A percentile compares a stretch with the other conserved stretches of the same genome.
Conservation (phyloP, 2,113 vertebrate genomes). For the Burhinus oedicnemus region DNA sequence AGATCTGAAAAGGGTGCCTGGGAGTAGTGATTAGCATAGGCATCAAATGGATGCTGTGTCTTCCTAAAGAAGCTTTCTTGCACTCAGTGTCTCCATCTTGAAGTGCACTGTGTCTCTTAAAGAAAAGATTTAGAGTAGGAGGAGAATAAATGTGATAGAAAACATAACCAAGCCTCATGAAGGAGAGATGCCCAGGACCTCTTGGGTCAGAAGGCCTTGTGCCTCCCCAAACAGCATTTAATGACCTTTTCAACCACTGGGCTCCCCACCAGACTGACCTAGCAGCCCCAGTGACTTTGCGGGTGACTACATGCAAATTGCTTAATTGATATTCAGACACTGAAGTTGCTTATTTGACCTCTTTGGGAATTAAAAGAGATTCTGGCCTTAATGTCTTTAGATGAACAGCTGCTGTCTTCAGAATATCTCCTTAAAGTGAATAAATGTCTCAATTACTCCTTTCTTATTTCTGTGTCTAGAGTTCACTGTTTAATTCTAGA, state of each 20-base stretch:
- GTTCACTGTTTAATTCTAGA: slow-evolving; percentile 16
- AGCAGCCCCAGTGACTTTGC: not conserved
- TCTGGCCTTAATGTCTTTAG: not conserved
- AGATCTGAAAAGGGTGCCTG: not conserved
- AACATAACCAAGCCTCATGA: not conserved
- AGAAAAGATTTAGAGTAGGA: not conserved
- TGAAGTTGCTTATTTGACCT: not conserved
- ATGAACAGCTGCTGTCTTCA: slow-evolving; percentile 2
- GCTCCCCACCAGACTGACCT: not conserved
- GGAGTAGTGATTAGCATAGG: not conserved
- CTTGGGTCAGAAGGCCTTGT: not conserved
- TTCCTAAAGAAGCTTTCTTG: not conserved
- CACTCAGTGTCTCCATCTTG: not conserved
- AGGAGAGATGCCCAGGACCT: not conserved
- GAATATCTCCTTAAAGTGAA: not conserved
- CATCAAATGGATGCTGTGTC: not conserved
- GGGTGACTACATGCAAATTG: not conserved
- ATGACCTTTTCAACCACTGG: not conserved
- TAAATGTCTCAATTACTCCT: not conserved
- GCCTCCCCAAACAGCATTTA: not conserved
- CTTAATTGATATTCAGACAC: not conserved
- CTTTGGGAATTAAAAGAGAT: not conserved
- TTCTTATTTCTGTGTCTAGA: not conserved
- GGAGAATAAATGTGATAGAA: not conserved
- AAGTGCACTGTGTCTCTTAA: not conserved